Evolutionary conservation across 1,140 invertebrate species (phyloP), one percentile per base, ranked within the genome.

Genomic region (Brachionus rubens): DNA sequence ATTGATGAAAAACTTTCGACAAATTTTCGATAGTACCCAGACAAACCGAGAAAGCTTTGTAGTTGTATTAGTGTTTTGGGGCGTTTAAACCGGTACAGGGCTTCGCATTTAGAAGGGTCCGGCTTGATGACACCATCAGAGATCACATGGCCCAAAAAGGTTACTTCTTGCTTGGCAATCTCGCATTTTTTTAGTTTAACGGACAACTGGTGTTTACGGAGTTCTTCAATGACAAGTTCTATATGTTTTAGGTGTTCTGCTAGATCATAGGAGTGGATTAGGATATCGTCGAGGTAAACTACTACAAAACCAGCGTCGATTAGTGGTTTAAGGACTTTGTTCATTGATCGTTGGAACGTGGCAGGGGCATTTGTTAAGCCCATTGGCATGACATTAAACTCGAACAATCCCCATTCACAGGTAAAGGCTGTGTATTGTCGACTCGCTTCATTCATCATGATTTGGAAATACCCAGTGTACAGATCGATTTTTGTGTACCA

Each of bases 1-100:
- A 82, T 59, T 1, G 77, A 72, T 0, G 85, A 78, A 78, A 86
- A 87, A 78, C 86, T 79, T 14, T 78, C 78, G 26, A 87, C 80
- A 76, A 86, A 87, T 47, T 76, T 75, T 41, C 78, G 21, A 77
- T 78, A 80, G 59, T 76, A 80, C 1, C 75, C 65, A 40, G 33
- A 33, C 50, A 80, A 77, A 3, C 80, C 81, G 0, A 83, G 36
- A 41, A 82, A 83, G 48, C 78, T 72, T 21, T 72, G 41, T 19
- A 48, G 6, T 48, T 72, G 28, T 16, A 28, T 48, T 5, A 72
- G 16, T 19, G 46, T 72, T 24, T 36, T 72, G 0, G 68, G 68
- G 7, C 24, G 14, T 40, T 21, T 21, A 36, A 19, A 26, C 10
- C 26, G 33, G 19, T 41, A 65, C 14, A 65, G 33, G 26, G 40